Evolutionary conservation across 2,113 vertebrate species (phyloP).

Genomic region (Cygnus atratus): DNA sequence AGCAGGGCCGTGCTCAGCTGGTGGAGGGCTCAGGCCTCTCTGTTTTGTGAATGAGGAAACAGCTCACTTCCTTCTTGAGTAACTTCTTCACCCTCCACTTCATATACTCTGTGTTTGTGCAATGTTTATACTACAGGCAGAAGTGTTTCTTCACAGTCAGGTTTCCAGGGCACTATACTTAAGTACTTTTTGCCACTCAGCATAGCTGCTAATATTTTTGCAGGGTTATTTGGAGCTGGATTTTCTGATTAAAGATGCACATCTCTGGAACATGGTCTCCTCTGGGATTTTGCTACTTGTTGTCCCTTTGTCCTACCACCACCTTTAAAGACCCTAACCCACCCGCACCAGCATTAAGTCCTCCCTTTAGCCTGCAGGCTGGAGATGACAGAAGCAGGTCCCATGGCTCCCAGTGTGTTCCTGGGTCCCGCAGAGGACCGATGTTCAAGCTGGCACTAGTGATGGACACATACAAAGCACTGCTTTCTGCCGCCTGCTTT

Average conservation of each 20-base stretch:
- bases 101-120: background rate
- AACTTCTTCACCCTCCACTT: background rate
- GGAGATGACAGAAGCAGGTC: background rate
- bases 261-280: background rate
- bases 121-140: background rate
- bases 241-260: background rate
- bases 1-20: background rate
- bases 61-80: background rate
- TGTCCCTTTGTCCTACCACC: background rate
- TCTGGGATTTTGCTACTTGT: background rate
- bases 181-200: background rate
- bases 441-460: rapidly evolving
- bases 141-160: background rate
- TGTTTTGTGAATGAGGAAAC: background rate
- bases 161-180: background rate
- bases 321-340: background rate
- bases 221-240: background rate
- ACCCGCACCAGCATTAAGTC: rapidly evolving
- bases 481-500: background rate
- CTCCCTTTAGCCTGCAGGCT: background rate
- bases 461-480: background rate
- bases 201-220: background rate
- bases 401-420: background rate
- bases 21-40: background rate
- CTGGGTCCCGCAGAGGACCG: background rate